Conservation (phyloP, 30 jellyfish, hydroid and myxozoan species). For the Nemopilema nomurai region DNA sequence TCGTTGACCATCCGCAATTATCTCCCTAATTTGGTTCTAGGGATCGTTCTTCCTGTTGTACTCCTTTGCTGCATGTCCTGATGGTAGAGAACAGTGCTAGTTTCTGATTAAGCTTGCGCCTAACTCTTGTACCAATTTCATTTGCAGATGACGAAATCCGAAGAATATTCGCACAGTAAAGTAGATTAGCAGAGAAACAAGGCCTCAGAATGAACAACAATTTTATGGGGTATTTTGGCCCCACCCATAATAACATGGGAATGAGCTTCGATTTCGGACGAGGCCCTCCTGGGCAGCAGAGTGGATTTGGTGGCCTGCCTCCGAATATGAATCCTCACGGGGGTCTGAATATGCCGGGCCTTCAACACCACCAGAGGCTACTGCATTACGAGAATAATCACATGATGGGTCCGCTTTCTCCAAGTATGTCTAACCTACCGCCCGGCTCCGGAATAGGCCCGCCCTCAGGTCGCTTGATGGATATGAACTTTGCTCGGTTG, state of each 20-base stretch:
- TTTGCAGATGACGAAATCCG: constrained; percentile 53
- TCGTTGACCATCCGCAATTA: no score
- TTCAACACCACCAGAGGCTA: constrained; percentile 62
- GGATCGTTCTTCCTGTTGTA: no score
- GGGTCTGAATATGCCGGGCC: constrained; percentile 49
- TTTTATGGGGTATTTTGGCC: constrained; percentile 74
- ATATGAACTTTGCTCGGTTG: constrained; percentile 44
- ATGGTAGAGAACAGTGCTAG: no score
- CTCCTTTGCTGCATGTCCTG: no score
- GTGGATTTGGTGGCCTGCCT: constrained; percentile 70
- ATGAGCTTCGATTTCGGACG: constrained; percentile 64
- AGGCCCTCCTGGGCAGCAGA: constrained; percentile 74
- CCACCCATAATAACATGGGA: constrained; percentile 40
- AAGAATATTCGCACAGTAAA: constrained; percentile 22
- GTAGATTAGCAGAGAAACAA: constrained; percentile 27
- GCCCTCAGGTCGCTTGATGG: constrained; percentile 63
- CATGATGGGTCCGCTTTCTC: constrained; percentile 60
- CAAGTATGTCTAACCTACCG: constrained; percentile 39
- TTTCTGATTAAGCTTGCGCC: neutral
- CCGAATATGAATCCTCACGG: constrained; percentile 63
- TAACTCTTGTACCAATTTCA: neutral
- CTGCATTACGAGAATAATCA: constrained; percentile 48
- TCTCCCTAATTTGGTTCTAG: no score
- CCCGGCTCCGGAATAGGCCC: constrained; percentile 61
- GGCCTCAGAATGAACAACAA: constrained; percentile 58